phyloP scores from a whole-genome alignment of 1,140 invertebrate species.

The Aphidius gifuensis region DNA sequence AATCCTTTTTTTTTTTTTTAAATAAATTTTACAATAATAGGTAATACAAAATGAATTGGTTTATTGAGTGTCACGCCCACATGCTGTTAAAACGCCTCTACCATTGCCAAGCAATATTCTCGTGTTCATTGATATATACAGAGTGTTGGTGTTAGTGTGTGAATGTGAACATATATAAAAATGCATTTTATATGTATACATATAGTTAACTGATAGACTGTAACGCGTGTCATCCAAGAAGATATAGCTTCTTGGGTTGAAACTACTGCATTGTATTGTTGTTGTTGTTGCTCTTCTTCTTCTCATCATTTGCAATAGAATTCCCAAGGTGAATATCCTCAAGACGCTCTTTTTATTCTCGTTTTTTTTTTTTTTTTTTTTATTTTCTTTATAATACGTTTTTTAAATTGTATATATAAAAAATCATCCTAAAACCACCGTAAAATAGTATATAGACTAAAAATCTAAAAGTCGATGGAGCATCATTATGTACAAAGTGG shows the following conservation, averaged over 20 bases:
- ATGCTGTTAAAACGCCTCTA: not conserved
- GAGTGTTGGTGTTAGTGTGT: no score
- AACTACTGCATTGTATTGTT: not conserved
- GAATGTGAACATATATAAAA: no score
- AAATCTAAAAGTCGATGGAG: conserved; percentile 11
- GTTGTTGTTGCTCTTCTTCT: no score
- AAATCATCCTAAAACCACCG: conserved; percentile 17
- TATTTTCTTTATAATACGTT: not conserved
- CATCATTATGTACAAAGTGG: conserved; percentile 4
- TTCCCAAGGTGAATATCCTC: conserved; percentile 12
- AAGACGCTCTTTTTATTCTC: not conserved
- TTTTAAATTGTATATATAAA: conserved; percentile 5
- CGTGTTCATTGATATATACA: not conserved
- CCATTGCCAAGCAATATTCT: not conserved
- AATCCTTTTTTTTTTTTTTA: no score
- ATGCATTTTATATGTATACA: no score
- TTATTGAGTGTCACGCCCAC: not conserved
- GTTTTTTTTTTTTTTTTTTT: no score
- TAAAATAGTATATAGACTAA: conserved; percentile 31
- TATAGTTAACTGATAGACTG: not conserved
- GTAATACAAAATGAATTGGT: no score
- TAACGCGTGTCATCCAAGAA: conserved; percentile 7
- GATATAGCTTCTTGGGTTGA: not conserved
- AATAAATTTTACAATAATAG: no score
- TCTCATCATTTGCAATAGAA: not conserved